Evolutionary conservation across 2,888 invertebrate genomes (phyloP).

Genomic region (Mythimna loreyi): DNA sequence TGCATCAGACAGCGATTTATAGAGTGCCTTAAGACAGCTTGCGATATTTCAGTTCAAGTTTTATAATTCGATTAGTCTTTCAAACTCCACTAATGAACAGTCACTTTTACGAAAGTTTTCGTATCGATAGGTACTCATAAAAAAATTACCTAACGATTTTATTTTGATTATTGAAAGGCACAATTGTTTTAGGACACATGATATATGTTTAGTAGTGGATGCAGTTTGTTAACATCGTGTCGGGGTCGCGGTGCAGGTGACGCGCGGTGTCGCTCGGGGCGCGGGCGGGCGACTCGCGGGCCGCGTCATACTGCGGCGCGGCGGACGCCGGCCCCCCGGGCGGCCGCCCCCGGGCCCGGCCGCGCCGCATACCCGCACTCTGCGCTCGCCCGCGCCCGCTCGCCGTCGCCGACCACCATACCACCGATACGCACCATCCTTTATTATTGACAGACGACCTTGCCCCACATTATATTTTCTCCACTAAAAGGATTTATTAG

Average conservation of each 20-base stretch:
- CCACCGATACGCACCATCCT: constrained; percentile 81
- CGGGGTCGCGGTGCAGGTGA: constrained; percentile 66
- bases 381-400: constrained; percentile 62
- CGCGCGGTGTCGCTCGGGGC: constrained; percentile 64
- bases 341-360: constrained; percentile 64
- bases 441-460: constrained; percentile 86
- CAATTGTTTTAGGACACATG: constrained; percentile 72
- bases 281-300: constrained; percentile 82
- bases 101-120: constrained; percentile 63
- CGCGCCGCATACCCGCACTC: constrained; percentile 71
- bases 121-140: constrained; percentile 49
- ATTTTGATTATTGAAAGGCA: constrained; percentile 78
- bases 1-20: constrained; percentile 29
- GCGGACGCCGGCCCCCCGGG: constrained; percentile 64
- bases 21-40: constrained; percentile 25
- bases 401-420: constrained; percentile 67
- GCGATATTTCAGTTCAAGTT: constrained; percentile 50
- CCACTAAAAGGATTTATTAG: constrained; percentile 76
- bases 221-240: constrained; percentile 71
- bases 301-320: constrained; percentile 87
- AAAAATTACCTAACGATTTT: constrained; percentile 59
- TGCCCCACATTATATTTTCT: constrained; percentile 84
- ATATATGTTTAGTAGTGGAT: constrained; percentile 64
- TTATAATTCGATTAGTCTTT: constrained; percentile 60
- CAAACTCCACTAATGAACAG: constrained; percentile 62